Base-by-base conservation (phyloP, 2,797 vertebrate species). In the Leptoclinus maculatus region DNA sequence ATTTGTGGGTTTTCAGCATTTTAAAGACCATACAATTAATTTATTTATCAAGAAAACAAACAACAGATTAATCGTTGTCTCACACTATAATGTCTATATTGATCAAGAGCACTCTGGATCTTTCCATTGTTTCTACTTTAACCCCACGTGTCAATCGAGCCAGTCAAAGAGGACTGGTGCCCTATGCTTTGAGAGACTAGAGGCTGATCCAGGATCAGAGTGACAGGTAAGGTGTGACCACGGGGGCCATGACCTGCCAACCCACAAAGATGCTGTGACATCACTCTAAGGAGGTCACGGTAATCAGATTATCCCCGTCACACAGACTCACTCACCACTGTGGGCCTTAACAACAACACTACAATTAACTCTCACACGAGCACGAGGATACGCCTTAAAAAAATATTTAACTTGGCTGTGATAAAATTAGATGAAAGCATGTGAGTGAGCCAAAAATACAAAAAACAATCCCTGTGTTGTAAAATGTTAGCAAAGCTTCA, bases 301-400 rank as follows among this genome's bases (percentile, higher is more conserved):
- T 92, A 93, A 94, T 95, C 89, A 94, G 89, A 95, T 95, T 92
- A 94, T 92, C 81, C 72, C 62, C 11, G 72, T 88, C 87, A 79
- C 74, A 84, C 79, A 76, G 82, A 79, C 62, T 83, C 74, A 23
- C 51, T 53, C 51, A 12, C 53, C 23, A 49, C 74, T 56, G 47
- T 68, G 82, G 77, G 83, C 72, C 82, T 62, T 6, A 77, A 74
- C 17, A 0, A 80, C 69, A 66, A 77, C 71, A 66, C 79, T 74
- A 76, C 36, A 62, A 43, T 14, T 54, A n/a, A 23, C 58, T 29
- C 27, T 23, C 58, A 43, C 67, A 67, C 71, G 66, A 9, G 25
- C 39, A 76, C 36, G 1, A 59, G 38, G 16, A 66, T 43, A 51
- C 34, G 4, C 43, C 27, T 64, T 21, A 54, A 68, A 71, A 34